Evolutionary conservation across 2,113 vertebrate genomes (phyloP).

Genomic region (Myxocyprinus asiaticus): DNA sequence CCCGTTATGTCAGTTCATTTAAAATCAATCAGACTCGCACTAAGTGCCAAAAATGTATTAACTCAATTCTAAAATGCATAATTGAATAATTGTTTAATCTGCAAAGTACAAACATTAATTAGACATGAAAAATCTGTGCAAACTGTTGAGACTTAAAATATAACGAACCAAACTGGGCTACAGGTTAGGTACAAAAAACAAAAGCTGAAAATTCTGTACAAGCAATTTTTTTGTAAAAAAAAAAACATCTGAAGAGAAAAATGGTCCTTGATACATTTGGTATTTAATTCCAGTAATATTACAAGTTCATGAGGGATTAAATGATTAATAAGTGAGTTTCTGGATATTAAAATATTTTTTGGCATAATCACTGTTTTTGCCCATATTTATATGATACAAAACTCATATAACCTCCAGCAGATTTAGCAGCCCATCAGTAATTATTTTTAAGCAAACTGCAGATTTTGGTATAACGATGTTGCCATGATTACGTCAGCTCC

Average conservation of each 20-base stretch:
- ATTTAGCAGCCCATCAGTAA: not conserved
- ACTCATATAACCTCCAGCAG: too few relatives aligned
- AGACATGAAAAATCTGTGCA: conserved; percentile 42
- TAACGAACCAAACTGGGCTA: conserved; percentile 41
- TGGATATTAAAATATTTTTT: conserved; percentile 9
- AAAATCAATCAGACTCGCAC: not conserved
- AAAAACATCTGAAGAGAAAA: conserved; percentile 16
- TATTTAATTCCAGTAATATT: conserved; percentile 24
- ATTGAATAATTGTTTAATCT: conserved; percentile 26
- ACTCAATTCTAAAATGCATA: conserved; percentile 32
- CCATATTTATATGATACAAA: too few relatives aligned
- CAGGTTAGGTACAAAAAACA: conserved; percentile 37
- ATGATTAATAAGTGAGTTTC: conserved; percentile 13
- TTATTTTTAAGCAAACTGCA: not conserved
- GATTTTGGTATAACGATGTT: not conserved
- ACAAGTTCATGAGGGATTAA: not conserved
- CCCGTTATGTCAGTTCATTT: not conserved
- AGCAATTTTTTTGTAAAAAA: not conserved
- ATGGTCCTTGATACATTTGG: conserved; percentile 1
- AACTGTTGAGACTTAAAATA: conserved; percentile 47
- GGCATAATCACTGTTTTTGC: not conserved
- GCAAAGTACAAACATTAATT: conserved; percentile 45
- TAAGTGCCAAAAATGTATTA: not conserved
- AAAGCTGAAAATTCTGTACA: conserved; percentile 7
- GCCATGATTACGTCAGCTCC: not conserved